A percentile compares a stretch with the other conserved stretches of the same genome.
Conservation (phyloP, 2,888 invertebrate genomes). For the Amaurobius ferox region DNA sequence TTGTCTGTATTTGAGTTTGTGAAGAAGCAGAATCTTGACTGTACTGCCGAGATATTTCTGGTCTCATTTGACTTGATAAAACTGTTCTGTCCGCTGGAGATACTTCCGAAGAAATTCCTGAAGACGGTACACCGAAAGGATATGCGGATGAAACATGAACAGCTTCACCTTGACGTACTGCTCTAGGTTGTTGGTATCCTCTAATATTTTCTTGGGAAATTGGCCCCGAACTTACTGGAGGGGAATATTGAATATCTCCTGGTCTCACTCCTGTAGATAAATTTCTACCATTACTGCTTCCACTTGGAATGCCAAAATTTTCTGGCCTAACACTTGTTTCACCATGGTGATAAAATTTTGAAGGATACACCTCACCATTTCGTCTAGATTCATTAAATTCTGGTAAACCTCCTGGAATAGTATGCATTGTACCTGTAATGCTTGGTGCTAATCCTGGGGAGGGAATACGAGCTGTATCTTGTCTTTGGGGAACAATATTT, state of each 20-base stretch:
- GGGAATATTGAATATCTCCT: too few relatives aligned
- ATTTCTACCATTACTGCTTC: too few relatives aligned
- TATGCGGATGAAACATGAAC: neutral
- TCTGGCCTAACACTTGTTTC: neutral
- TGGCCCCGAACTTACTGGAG: too few relatives aligned
- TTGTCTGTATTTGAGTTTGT: conserved; percentile 64
- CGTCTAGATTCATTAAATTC: neutral
- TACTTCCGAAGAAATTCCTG: neutral
- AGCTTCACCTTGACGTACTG: neutral
- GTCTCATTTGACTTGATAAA: neutral
- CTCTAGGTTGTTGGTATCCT: too few relatives aligned
- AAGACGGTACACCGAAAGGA: neutral
- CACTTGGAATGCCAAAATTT: too few relatives aligned
- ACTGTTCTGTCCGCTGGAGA: neutral
- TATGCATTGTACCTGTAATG: too few relatives aligned
- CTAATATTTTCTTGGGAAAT: too few relatives aligned
- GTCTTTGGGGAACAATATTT: neutral
- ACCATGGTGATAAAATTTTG: neutral
- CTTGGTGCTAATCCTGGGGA: neutral
- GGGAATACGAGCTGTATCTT: neutral
- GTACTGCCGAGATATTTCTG: neutral
- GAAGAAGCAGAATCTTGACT: conserved; percentile 47
- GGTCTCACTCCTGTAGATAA: too few relatives aligned
- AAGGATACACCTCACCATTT: neutral
- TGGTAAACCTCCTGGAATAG: neutral